phyloP scores from a whole-genome alignment of 1,140 invertebrate genomes.

The Metopolophium dirhodum region DNA sequence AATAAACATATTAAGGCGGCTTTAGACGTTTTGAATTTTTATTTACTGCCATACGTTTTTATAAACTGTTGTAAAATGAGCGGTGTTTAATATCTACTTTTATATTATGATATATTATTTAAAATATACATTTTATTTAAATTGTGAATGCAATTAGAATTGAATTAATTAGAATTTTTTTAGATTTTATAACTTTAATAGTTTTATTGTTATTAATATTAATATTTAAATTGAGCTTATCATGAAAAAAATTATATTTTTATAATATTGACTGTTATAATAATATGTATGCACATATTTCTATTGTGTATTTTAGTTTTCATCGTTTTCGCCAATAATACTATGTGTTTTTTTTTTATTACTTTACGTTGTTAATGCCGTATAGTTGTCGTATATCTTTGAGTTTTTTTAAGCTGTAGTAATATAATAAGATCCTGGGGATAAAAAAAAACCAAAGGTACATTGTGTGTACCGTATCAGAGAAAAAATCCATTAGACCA shows the following conservation, averaged over 20 bases:
- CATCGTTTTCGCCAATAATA: slow-evolving; percentile 31
- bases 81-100: not conserved
- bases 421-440: slow-evolving; percentile 38
- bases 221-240: not conserved
- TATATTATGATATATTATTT: not conserved
- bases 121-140: not conserved
- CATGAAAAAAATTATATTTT: not conserved
- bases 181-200: not conserved
- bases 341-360: slow-evolving; percentile 19
- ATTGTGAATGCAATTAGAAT: not conserved
- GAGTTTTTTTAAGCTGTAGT: slow-evolving; percentile 12
- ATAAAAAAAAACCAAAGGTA: slow-evolving; percentile 51
- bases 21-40: not conserved
- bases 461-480: slow-evolving; percentile 25
- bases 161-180: not conserved
- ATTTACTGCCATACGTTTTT: not conserved
- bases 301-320: slow-evolving; percentile 30
- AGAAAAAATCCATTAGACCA: slow-evolving; percentile 48
- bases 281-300: not conserved
- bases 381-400: slow-evolving; percentile 37
- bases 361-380: slow-evolving; percentile 13
- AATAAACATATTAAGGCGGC: not conserved
- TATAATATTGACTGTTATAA: not conserved
- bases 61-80: not conserved
- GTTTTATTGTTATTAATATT: too few species aligned